A percentile compares a stretch with the other conserved stretches of the same genome.
These are phyloP conservation scores for Peribatodes rhomboidaria DNA, from an alignment of 2,888 invertebrate genomes.

Conservation along the genomic window DNA sequence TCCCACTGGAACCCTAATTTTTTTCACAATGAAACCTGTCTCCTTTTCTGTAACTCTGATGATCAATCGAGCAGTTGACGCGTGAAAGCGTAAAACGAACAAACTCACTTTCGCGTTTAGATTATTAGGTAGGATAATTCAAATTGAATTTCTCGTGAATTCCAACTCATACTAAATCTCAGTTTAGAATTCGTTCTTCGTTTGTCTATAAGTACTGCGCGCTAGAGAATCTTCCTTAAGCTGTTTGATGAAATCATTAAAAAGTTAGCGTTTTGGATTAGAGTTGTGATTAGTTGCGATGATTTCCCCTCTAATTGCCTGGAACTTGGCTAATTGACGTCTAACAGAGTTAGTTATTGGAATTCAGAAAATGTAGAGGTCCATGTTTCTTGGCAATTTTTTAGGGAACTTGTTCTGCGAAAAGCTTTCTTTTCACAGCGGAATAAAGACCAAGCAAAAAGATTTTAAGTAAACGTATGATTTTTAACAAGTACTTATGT, in stretches of 20 bases:
- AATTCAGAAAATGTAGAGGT: not conserved
- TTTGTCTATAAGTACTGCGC: not conserved
- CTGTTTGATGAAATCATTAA: constrained; percentile 19
- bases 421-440: not conserved
- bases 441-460: not conserved
- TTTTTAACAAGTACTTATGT: not conserved
- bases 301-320: not conserved
- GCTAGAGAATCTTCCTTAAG: not conserved
- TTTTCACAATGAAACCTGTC: no score
- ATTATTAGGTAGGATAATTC: no score
- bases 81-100: no score
- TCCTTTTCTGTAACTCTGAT: no score
- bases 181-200: not conserved
- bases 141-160: no score
- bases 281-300: constrained; percentile 17
- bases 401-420: not conserved
- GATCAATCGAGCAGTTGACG: no score
- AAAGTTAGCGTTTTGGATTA: constrained; percentile 25
- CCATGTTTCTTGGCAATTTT: not conserved
- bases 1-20: no score
- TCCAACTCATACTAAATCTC: no score
- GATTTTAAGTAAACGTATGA: not conserved
- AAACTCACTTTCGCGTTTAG: no score
- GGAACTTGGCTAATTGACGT: not conserved
- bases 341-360: not conserved